phyloP scores from a whole-genome alignment of 2,797 vertebrate genomes.

The Somateria mollissima region DNA sequence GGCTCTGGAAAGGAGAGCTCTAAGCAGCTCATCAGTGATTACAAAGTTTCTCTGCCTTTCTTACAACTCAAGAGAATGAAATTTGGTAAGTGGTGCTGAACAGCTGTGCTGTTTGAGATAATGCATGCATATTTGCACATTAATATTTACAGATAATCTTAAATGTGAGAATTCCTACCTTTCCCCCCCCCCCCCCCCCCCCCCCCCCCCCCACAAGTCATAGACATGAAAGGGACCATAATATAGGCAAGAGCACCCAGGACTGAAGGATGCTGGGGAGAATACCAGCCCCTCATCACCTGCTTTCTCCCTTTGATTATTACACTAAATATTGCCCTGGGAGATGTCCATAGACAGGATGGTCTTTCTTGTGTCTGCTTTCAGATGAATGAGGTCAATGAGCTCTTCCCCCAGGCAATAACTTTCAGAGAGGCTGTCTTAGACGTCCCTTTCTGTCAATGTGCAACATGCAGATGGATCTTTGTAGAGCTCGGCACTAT shows the following conservation, averaged over 20 bases:
- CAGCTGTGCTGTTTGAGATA: slow-evolving; percentile 36
- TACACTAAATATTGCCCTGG: neutral
- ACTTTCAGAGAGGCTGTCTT: neutral
- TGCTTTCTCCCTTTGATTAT: neutral
- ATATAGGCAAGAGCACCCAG: neutral
- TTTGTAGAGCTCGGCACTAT: neutral
- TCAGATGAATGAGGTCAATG: neutral
- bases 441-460: neutral
- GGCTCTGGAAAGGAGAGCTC: neutral
- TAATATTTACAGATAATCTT: slow-evolving; percentile 9
- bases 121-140: neutral
- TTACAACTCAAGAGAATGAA: neutral
- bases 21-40: neutral
- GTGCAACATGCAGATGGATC: neutral
- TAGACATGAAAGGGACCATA: neutral
- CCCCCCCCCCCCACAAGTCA: neutral
- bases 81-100: neutral
- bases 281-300: neutral
- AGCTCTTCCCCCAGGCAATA: neutral
- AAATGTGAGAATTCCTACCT: neutral
- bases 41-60: neutral
- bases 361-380: neutral
- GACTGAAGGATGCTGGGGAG: neutral
- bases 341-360: neutral
- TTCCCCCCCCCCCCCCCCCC: no score